Evolutionary conservation across 53 echinoderm and acorn worm species (phyloP).

Genomic region (Stichopus horrens): DNA sequence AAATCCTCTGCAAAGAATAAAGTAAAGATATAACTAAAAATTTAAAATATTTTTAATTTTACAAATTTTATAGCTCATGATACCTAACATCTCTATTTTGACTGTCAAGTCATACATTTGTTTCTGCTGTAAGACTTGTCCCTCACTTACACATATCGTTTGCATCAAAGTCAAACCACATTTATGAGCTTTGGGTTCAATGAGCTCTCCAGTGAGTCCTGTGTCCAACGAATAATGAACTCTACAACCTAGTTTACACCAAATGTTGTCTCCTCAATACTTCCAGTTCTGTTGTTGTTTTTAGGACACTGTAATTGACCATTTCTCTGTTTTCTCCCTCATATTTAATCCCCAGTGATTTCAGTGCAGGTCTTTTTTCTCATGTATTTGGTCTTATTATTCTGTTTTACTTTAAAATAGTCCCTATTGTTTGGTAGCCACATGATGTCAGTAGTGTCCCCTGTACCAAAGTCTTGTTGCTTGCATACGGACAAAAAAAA

Average conservation of each 20-base stretch:
- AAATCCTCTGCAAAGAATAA: no score
- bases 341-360: background rate
- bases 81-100: no score
- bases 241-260: background rate
- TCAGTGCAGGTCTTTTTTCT: background rate
- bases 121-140: no score
- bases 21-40: no score
- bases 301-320: slow-evolving; percentile 24
- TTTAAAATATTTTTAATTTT: no score
- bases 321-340: background rate
- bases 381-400: background rate
- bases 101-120: no score
- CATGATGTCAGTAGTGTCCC: slow-evolving; percentile 9
- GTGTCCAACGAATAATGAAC: background rate
- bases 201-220: background rate
- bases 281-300: slow-evolving; percentile 8
- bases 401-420: background rate
- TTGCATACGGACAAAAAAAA: no score
- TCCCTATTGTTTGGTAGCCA: slow-evolving; percentile 11
- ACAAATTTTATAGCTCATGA: no score
- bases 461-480: no score
- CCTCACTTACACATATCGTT: no score
- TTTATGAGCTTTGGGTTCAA: no score
- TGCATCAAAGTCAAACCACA: no score
- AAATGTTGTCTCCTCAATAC: background rate